These are phyloP conservation scores for Cataglyphis altisquamis DNA, from an alignment of 2,888 invertebrate species.

Conservation along the genomic window DNA sequence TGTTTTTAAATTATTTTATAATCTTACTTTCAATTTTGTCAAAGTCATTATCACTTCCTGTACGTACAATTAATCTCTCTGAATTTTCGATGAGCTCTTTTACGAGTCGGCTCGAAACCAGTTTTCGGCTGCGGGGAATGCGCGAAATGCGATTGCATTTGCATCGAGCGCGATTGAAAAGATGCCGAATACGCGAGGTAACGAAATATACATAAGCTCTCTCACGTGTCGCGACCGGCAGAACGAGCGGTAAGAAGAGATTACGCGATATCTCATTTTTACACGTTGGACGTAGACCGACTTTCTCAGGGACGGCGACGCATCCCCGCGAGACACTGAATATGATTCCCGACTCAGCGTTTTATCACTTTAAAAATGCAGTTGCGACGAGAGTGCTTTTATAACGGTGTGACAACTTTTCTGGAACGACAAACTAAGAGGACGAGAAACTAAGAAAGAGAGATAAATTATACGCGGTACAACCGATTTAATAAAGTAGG, in stretches of 20 bases:
- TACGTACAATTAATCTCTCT: background rate
- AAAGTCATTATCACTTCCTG: conserved; percentile 4
- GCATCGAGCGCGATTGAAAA: conserved; percentile 40
- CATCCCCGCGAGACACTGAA: conserved; percentile 2
- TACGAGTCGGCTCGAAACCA: conserved; percentile 16
- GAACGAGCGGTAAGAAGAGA: conserved; percentile 23
- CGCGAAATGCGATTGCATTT: conserved; percentile 29
- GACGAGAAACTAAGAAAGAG: conserved; percentile 1
- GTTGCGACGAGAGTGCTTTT: conserved; percentile 20
- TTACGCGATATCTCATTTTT: conserved; percentile 46
- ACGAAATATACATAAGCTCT: conserved; percentile 30
- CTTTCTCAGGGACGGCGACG: conserved; percentile 38
- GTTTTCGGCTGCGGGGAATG: conserved; percentile 9
- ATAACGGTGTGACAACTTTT: conserved; percentile 15
- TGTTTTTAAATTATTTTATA: background rate
- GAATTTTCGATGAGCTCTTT: conserved; percentile 19
- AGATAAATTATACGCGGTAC: background rate
- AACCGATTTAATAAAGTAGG: conserved; percentile 31
- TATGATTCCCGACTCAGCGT: background rate
- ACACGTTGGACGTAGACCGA: background rate
- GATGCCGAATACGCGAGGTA: conserved; percentile 29
- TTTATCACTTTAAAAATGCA: conserved; percentile 27
- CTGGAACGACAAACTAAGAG: background rate
- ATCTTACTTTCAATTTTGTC: background rate
- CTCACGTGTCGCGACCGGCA: conserved; percentile 10